Percentiles rank a stretch among this genome's conserved stretches.
Evolutionary conservation across 2,888 invertebrate genomes (phyloP).

Genomic region (Amiota minor): DNA sequence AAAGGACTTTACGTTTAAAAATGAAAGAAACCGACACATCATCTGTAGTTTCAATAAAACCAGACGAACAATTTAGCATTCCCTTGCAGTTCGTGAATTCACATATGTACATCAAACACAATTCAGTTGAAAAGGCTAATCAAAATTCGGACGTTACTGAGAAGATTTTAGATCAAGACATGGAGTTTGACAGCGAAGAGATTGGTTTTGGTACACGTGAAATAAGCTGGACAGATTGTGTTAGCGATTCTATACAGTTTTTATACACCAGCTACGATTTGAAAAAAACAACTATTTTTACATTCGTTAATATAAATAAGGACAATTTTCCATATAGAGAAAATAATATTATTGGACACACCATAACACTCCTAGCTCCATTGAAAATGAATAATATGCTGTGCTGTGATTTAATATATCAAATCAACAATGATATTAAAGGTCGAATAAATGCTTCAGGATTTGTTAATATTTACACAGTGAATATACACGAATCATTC

Average conservation of each 20-base stretch:
- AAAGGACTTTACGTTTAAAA: constrained; percentile 82
- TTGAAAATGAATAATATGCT: constrained; percentile 89
- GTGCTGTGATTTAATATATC: constrained; percentile 85
- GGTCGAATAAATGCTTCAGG: constrained; percentile 75
- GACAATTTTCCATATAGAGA: constrained; percentile 85
- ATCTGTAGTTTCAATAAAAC: constrained; percentile 72
- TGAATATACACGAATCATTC: constrained; percentile 75
- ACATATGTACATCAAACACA: constrained; percentile 82
- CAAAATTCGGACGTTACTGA: constrained; percentile 30
- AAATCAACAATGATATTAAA: constrained; percentile 73
- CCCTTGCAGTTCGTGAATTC: constrained; percentile 85
- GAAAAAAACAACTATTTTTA: constrained; percentile 65
- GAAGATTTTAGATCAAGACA: constrained; percentile 6
- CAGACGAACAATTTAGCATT: constrained; percentile 79
- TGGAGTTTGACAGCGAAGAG: constrained; percentile 45
- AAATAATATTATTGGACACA: constrained; percentile 83
- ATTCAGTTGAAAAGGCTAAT: constrained; percentile 24
- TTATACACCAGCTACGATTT: constrained; percentile 63
- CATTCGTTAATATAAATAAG: constrained; percentile 76
- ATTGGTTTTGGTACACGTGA: constrained; percentile 67
- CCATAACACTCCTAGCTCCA: constrained; percentile 88
- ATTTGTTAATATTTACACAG: constrained; percentile 76
- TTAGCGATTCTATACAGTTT: constrained; percentile 57
- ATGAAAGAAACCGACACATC: constrained; percentile 74
- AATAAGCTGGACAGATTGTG: constrained; percentile 67